Evolutionary conservation across 2,113 vertebrate species (phyloP).

Genomic region (Gopherus flavomarginatus): DNA sequence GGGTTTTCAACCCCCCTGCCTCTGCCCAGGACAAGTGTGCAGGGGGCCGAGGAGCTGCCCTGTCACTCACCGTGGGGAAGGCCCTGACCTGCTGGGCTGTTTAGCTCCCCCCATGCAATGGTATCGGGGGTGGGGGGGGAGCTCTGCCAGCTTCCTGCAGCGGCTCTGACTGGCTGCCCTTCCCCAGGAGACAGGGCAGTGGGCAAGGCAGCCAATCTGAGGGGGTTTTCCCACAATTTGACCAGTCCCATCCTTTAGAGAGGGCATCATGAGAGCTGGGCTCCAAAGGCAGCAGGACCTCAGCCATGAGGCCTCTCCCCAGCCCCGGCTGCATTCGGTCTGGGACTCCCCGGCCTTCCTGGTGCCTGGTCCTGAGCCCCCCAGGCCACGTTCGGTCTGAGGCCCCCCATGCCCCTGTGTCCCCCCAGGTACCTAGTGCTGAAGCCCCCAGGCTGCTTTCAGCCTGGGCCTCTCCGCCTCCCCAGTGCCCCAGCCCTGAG

Average conservation of each 20-base stretch:
- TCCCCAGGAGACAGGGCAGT: neutral
- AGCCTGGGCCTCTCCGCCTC: neutral
- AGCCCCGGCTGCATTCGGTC: neutral
- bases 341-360: neutral
- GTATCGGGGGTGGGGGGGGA: too few relatives aligned
- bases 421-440: neutral
- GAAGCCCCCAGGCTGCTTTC: neutral
- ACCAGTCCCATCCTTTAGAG: too few relatives aligned
- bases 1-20: too few relatives aligned
- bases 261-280: too few relatives aligned
- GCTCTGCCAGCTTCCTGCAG: neutral
- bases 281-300: too few relatives aligned
- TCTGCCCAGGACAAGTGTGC: neutral
- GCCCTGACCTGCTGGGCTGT: neutral
- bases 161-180: neutral
- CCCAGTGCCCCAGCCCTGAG: neutral
- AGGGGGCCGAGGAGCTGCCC: neutral
- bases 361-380: neutral
- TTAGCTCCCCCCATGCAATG: neutral
- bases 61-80: neutral
- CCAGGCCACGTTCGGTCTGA: too few relatives aligned
- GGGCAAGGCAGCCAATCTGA: neutral
- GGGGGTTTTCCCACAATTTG: too few relatives aligned
- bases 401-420: neutral
- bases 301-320: neutral